Conservation (phyloP, 1,140 invertebrate species). For the Papilio dardanus region DNA sequence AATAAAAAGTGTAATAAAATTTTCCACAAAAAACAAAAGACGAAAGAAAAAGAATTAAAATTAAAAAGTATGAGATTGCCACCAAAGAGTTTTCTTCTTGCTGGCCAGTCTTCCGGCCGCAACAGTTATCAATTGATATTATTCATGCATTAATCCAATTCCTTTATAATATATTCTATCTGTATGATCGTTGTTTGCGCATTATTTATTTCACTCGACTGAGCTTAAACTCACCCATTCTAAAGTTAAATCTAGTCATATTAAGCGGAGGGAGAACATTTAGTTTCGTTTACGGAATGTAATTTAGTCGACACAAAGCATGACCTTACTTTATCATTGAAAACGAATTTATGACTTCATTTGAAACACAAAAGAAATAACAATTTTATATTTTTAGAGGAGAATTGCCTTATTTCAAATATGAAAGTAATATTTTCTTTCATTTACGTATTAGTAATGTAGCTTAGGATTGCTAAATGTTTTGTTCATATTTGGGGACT, state of each 20-base stretch:
- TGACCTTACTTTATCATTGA: slow-evolving; percentile 21
- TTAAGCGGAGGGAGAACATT: slow-evolving; percentile 13
- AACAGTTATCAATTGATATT: neutral
- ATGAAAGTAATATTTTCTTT: neutral
- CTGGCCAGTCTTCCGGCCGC: too few species aligned
- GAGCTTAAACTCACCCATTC: slow-evolving; percentile 1
- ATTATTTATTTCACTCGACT: slow-evolving; percentile 17
- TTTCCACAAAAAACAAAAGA: too few species aligned
- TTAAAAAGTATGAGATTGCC: too few species aligned
- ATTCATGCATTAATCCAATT: neutral
- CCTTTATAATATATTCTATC: neutral
- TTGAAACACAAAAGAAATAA: slow-evolving; percentile 18
- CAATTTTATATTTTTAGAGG: slow-evolving; percentile 4
- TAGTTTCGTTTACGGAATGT: slow-evolving; percentile 19
- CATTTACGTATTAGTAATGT: neutral
- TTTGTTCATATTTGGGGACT: too few species aligned
- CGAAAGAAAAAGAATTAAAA: too few species aligned
- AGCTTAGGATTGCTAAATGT: neutral
- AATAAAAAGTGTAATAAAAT: too few species aligned
- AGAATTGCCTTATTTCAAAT: neutral
- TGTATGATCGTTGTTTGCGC: neutral
- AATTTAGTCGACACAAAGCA: slow-evolving; percentile 23
- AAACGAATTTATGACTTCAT: slow-evolving; percentile 19
- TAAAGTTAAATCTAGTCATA: slow-evolving; percentile 15
- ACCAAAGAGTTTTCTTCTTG: too few species aligned